phyloP scores from a whole-genome alignment of 1,140 invertebrate species.

The Trissolcus basalis region DNA sequence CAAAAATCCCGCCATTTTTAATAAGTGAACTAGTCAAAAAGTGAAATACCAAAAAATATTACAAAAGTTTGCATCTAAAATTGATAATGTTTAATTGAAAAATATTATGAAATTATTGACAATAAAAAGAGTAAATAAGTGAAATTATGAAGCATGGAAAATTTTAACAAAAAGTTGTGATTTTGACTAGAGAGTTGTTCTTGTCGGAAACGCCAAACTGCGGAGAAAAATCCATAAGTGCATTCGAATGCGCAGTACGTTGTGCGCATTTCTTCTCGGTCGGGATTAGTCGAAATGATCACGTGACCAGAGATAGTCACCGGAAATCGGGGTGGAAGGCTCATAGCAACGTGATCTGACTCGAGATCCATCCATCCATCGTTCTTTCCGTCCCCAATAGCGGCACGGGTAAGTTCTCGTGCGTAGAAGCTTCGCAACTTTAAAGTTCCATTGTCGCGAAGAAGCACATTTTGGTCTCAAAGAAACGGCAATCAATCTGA shows the following conservation, averaged over 20 bases:
- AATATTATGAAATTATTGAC: too few relatives aligned
- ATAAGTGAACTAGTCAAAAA: too few relatives aligned
- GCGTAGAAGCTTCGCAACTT: neutral
- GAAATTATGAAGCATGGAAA: too few relatives aligned
- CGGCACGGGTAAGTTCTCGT: constrained; percentile 66
- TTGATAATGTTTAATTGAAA: too few relatives aligned
- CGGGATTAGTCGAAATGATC: neutral
- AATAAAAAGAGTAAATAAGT: too few relatives aligned
- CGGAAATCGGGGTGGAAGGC: constrained; percentile 1
- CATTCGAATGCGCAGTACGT: neutral
- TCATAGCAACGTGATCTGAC: constrained; percentile 2
- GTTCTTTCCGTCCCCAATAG: constrained; percentile 68
- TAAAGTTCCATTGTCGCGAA: constrained; percentile 6
- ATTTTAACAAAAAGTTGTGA: neutral
- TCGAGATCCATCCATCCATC: neutral
- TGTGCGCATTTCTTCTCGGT: neutral
- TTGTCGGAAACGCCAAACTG: neutral
- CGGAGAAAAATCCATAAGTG: constrained; percentile 1
- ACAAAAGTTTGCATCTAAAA: too few relatives aligned
- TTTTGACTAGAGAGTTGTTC: neutral
- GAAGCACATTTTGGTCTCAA: neutral
- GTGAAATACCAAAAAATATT: too few relatives aligned
- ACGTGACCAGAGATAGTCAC: neutral
- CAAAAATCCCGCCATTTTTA: too few relatives aligned
- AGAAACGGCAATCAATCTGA: neutral